Evolutionary conservation across 1,140 invertebrate species (phyloP).

Genomic region (Ericerus pela): DNA sequence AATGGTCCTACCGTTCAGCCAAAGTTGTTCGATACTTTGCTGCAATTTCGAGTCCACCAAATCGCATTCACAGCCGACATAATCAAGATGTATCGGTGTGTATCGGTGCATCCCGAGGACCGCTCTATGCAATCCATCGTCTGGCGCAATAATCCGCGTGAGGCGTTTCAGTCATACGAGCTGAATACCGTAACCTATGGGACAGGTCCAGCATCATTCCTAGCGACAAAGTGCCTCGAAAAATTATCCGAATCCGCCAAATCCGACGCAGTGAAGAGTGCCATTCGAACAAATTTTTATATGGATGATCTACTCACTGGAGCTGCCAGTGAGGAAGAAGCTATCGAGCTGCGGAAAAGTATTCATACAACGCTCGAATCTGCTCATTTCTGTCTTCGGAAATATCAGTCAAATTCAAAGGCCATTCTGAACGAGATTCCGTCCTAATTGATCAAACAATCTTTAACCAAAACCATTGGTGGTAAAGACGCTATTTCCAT

Average conservation of each 20-base stretch:
- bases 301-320: conserved; percentile 17
- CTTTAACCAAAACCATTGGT: background rate
- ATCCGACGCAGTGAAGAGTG: background rate
- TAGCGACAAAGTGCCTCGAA: background rate
- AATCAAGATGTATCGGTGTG: conserved; percentile 12
- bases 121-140: background rate
- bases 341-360: conserved; percentile 17
- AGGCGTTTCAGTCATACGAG: background rate
- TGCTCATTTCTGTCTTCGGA: conserved; percentile 23
- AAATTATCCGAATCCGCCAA: background rate
- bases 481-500: background rate
- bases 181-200: conserved; percentile 12
- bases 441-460: background rate
- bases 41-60: conserved; percentile 23
- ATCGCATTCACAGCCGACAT: conserved; percentile 12
- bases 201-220: conserved; percentile 2
- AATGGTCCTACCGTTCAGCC: conserved; percentile 28
- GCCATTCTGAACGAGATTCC: background rate
- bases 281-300: conserved; percentile 3
- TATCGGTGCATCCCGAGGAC: too few species aligned
- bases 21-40: conserved; percentile 28
- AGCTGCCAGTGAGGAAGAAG: conserved; percentile 18
- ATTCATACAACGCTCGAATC: conserved; percentile 18
- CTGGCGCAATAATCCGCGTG: background rate
- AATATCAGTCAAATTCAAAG: conserved; percentile 21